Evolutionary conservation across 2,888 invertebrate species (phyloP), one percentile per base, ranked within the genome.

Genomic region (Euphydryas editha): DNA sequence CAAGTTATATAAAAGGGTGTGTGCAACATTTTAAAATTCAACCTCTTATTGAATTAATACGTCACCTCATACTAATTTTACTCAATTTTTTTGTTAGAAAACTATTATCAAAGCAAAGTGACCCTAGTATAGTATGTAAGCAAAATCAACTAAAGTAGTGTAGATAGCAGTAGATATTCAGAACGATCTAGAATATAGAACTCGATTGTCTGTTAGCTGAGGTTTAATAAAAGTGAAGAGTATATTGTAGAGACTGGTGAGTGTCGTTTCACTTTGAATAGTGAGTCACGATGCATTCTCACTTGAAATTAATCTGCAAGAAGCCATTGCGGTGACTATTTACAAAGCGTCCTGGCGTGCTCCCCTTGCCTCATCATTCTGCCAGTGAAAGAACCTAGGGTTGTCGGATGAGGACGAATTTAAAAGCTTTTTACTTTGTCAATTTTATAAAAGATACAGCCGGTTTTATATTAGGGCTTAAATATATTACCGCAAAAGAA

Each of bases 271-370:
- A 42, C 66, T 59, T 37, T 62, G 58, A 37, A 56, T 63, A 62
- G 57, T 59, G 62, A 62, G 62, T 56, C 56, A 59, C 68, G 59
- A 60, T 68, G 70, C 65, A 70, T 68, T 85, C 82, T 87, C 86
- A 85, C 85, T 89, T 82, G 84, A 88, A 89, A 89, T 90, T 88
- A 90, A 90, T 90, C 87, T 88, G 81, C 84, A 84, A 86, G 89
- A 87, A 88, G 84, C 85, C 81, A 82, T 82, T 81, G 86, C 87
- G 88, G 87, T 84, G 86, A 87, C 85, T 90, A 86, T 91, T 91
- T 90, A 88, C 90, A 88, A 86, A 70, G 65, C 72, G 65, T 60
- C 68, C 65, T 70, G 68, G 68, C 63, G 61, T 58, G 61, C 61
- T 72, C 70, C 65, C 63, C 59, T 56, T 44, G 87, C 77, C 82